Conservation (phyloP, 1,140 invertebrate genomes). For the Formica selysi region DNA sequence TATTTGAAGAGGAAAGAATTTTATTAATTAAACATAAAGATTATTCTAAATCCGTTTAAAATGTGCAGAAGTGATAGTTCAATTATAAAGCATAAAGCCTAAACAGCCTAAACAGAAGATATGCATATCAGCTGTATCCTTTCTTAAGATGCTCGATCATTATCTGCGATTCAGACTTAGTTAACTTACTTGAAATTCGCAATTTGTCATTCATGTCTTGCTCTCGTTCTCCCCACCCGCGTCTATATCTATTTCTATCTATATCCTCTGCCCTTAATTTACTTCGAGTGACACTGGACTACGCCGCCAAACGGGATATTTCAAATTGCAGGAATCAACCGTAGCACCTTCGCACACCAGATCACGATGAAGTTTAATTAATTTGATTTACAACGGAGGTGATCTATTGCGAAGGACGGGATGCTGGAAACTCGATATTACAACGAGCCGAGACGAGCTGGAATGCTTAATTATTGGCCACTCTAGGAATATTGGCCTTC, state of each 20-base stretch:
- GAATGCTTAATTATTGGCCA: not conserved
- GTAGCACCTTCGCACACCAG: conserved; percentile 28
- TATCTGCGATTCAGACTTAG: not conserved
- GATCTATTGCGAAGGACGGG: conserved; percentile 1
- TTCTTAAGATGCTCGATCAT: not conserved
- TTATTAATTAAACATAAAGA: not conserved
- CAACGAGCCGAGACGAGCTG: not conserved
- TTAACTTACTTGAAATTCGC: not conserved
- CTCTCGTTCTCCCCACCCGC: conserved; percentile 33
- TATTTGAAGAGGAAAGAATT: not conserved
- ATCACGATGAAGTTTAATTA: conserved; percentile 50
- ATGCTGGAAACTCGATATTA: conserved; percentile 8
- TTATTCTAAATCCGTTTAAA: not conserved
- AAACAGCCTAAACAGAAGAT: not conserved
- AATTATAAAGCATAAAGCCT: not conserved
- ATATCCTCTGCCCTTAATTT: conserved; percentile 64
- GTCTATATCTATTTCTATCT: conserved; percentile 53
- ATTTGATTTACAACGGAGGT: conserved; percentile 46
- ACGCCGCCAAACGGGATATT: conserved; percentile 23
- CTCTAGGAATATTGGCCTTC: conserved; percentile 8
- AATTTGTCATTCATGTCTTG: conserved; percentile 39
- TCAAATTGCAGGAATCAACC: conserved; percentile 43
- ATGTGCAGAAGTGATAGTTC: not conserved
- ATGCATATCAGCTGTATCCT: not conserved
- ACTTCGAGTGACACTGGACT: conserved; percentile 48